These are phyloP conservation scores for Adelphocoris suturalis DNA, from an alignment of 2,888 invertebrate species.

Conservation along the genomic window DNA sequence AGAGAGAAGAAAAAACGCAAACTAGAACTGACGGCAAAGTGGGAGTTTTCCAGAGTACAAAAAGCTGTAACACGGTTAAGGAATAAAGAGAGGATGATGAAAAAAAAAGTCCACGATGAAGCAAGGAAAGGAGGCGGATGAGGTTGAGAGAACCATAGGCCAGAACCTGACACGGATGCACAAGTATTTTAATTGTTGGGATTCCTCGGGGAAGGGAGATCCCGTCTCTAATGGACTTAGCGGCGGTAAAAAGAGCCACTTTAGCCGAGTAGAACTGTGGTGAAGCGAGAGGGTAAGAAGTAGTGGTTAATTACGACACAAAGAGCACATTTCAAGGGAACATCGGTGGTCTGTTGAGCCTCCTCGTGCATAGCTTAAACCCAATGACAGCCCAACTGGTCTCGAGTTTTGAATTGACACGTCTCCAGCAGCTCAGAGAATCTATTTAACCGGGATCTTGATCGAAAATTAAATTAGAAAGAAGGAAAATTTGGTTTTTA, in stretches of 20 bases:
- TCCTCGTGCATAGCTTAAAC: background rate
- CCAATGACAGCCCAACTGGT: too few species aligned
- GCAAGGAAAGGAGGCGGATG: conserved; percentile 28
- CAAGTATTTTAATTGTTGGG: conserved; percentile 36
- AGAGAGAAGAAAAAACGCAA: background rate
- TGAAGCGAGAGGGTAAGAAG: background rate
- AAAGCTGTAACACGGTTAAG: conserved; percentile 36
- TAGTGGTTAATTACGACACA: conserved; percentile 22
- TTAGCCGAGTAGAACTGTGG: background rate
- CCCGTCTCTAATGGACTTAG: conserved; percentile 36
- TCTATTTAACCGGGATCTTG: too few species aligned
- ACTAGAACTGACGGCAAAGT: conserved; percentile 21
- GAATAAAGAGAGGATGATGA: conserved; percentile 24
- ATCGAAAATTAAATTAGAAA: too few species aligned
- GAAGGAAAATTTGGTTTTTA: too few species aligned
- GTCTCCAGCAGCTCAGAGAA: too few species aligned
- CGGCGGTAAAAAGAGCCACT: conserved; percentile 26
- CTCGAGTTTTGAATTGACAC: too few species aligned
- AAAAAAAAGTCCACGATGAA: conserved; percentile 7
- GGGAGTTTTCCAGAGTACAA: conserved; percentile 21
- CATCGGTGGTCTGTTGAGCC: conserved; percentile 3
- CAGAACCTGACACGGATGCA: conserved; percentile 35
- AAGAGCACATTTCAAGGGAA: conserved; percentile 22
- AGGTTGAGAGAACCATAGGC: background rate
- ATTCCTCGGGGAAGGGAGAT: conserved; percentile 5